Evolutionary conservation across 2,797 vertebrate genomes (phyloP).

Genomic region (Acridotheres tristis): DNA sequence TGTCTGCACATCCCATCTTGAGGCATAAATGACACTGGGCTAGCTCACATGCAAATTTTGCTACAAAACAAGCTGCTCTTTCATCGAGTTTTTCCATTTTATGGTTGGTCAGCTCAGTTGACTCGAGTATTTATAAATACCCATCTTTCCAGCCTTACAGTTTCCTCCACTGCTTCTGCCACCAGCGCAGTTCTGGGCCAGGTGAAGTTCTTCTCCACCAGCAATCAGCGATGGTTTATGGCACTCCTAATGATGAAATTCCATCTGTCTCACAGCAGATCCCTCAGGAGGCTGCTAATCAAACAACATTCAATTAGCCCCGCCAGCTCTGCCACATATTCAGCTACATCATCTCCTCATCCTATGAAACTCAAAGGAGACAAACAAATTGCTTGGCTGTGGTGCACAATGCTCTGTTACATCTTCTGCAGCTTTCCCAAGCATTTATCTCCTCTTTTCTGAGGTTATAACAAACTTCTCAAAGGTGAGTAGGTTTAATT

Average conservation of each 20-base stretch:
- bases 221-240: constrained; percentile 35
- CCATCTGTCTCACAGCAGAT: constrained; percentile 67
- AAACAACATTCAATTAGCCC: constrained; percentile 66
- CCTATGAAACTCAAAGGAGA: constrained; percentile 27
- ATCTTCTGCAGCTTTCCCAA: neutral
- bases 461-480: constrained; percentile 24
- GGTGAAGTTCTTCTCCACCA: constrained; percentile 51
- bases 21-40: neutral
- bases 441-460: constrained; percentile 24
- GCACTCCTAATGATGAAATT: constrained; percentile 34
- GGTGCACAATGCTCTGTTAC: neutral
- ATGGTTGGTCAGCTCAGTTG: neutral
- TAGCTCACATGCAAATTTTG: neutral
- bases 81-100: neutral
- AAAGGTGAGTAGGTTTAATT: constrained; percentile 46
- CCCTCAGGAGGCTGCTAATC: constrained; percentile 61
- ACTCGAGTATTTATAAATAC: neutral
- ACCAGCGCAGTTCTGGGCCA: neutral
- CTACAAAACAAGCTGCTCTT: neutral
- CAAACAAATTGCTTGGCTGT: neutral
- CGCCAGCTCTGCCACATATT: constrained; percentile 53
- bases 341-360: constrained; percentile 42
- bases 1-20: neutral
- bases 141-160: neutral
- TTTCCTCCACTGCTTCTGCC: neutral